These are phyloP conservation scores for Trinorchestia longiramus DNA, from an alignment of 1,140 invertebrate species.

Conservation along the genomic window DNA sequence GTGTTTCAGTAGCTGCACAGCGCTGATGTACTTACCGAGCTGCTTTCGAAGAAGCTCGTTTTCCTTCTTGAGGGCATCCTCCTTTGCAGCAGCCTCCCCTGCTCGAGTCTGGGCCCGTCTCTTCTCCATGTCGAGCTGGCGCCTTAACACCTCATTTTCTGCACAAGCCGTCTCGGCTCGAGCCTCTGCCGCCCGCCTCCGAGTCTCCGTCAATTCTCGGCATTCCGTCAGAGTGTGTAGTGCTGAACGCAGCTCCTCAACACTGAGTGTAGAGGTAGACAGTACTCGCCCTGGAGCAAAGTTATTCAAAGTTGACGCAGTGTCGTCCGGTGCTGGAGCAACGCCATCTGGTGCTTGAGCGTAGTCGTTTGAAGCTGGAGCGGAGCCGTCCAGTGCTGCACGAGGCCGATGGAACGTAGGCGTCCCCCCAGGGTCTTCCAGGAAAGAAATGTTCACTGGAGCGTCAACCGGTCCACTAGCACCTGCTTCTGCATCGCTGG, in stretches of 20 bases:
- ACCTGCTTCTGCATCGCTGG: background rate
- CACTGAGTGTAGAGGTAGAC: background rate
- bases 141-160: conserved; percentile 61
- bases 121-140: conserved; percentile 44
- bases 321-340: no score
- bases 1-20: conserved; percentile 83
- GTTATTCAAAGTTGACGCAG: no score
- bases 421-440: background rate
- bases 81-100: background rate
- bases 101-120: background rate
- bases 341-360: no score
- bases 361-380: no score
- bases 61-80: conserved; percentile 71
- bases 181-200: conserved; percentile 56
- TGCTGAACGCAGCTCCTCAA: conserved; percentile 62
- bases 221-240: conserved; percentile 61
- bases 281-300: no score
- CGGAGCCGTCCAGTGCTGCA: background rate
- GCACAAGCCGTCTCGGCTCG: conserved; percentile 59
- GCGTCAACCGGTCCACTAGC: background rate
- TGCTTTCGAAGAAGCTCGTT: conserved; percentile 90
- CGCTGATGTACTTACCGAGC: conserved; percentile 88
- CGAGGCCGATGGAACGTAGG: background rate
- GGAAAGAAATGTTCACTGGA: background rate
- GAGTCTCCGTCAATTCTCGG: conserved; percentile 59